Percentiles rank a stretch among this genome's conserved stretches.
Evolutionary conservation across 2,113 vertebrate genomes (phyloP).

Genomic region (Morone chrysops): DNA sequence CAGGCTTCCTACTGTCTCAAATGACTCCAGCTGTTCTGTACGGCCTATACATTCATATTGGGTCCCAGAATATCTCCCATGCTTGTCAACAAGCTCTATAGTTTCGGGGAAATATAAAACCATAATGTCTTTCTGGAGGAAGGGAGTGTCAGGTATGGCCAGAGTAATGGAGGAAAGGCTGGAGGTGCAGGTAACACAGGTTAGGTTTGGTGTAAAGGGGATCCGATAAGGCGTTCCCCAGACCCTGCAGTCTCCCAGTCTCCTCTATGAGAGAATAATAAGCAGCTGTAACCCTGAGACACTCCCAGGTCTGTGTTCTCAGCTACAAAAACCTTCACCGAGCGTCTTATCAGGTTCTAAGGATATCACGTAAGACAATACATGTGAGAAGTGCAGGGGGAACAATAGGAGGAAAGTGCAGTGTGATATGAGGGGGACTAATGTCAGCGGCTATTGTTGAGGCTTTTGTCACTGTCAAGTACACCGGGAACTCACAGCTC

Average conservation of each 20-base stretch:
- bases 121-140: slow-evolving; percentile 72
- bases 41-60: slow-evolving; percentile 41
- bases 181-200: slow-evolving; percentile 63
- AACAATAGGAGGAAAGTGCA: slow-evolving; percentile 77
- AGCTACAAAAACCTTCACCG: slow-evolving; percentile 70
- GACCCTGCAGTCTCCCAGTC: slow-evolving; percentile 61
- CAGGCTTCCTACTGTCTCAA: slow-evolving; percentile 45
- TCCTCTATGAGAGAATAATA: slow-evolving; percentile 77
- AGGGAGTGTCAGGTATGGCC: slow-evolving; percentile 68
- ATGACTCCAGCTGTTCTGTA: slow-evolving; percentile 60
- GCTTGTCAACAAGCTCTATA: slow-evolving; percentile 71
- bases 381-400: slow-evolving; percentile 83
- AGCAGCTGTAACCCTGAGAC: slow-evolving; percentile 78
- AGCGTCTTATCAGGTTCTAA: slow-evolving; percentile 82
- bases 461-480: slow-evolving; percentile 76
- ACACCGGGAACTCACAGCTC: slow-evolving; percentile 70
- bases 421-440: slow-evolving; percentile 78
- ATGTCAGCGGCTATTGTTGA: slow-evolving; percentile 80
- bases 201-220: slow-evolving; percentile 58
- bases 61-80: slow-evolving; percentile 57
- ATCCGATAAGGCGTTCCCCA: slow-evolving; percentile 78
- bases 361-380: slow-evolving; percentile 85
- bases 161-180: slow-evolving; percentile 58
- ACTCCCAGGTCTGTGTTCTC: slow-evolving; percentile 79
- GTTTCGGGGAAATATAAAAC: slow-evolving; percentile 77